Percentiles rank a stretch among this genome's conserved stretches.
Conservation (phyloP, 2,888 invertebrate genomes). For the Dichetophora obliterata region DNA sequence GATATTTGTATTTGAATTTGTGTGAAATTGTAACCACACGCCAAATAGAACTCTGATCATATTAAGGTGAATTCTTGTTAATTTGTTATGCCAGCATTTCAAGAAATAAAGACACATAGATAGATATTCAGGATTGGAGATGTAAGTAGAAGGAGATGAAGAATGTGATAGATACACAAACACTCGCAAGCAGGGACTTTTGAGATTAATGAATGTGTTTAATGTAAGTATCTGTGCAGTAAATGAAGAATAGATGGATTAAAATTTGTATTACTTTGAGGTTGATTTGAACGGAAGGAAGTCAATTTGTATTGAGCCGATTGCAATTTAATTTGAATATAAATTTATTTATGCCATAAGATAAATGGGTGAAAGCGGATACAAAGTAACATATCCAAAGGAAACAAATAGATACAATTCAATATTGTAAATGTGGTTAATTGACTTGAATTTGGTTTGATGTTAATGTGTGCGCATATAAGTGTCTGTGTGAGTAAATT, state of each 20-base stretch:
- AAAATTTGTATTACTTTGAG: constrained; percentile 14
- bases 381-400: neutral
- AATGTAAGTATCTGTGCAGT: neutral
- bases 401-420: neutral
- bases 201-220: constrained; percentile 13
- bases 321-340: neutral
- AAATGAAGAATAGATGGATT: constrained; percentile 14
- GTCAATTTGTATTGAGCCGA: neutral
- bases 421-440: neutral
- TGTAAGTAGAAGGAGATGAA: neutral
- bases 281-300: constrained; percentile 7
- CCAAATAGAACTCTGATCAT: constrained; percentile 5
- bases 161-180: neutral
- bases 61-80: constrained; percentile 15
- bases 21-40: constrained; percentile 21
- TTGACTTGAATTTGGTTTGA: neutral
- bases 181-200: neutral
- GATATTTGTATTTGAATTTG: constrained; percentile 22
- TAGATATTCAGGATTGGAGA: no score
- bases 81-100: constrained; percentile 12
- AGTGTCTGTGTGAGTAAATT: neutral
- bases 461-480: no score
- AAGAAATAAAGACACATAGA: no score
- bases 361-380: constrained; percentile 2
- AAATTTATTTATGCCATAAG: constrained; percentile 7